Evolutionary conservation across 2,888 invertebrate species (phyloP), one percentile per base, ranked within the genome.

Genomic region (Mechanitis messenoides): DNA sequence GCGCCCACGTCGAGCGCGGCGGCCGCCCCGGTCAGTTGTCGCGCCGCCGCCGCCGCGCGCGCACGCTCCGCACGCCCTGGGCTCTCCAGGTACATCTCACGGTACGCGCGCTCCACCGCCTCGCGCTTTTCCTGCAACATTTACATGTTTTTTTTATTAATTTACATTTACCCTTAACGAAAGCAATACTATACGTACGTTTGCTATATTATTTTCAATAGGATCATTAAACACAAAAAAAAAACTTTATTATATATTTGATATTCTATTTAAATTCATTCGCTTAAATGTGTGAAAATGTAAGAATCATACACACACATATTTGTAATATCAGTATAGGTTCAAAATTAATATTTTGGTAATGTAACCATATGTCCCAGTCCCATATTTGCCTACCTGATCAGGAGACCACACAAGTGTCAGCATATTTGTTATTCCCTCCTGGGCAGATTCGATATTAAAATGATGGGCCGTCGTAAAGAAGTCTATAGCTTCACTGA

Each of bases 401-500:
- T 97, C 97, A n/a, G 93, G 93, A 11, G 94, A 94, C 93, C 95
- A 95, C 61, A 97, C 94, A 55, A 97, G 90, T 59, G 92, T 89
- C 69, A 97, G 80, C 95, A 97, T 96, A 71, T 93, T 92, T 62
- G 92, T 91, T 63, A 97, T 92, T 1, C 96, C 96, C 45, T 85
- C 74, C 69, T 93, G 92, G 3, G 94, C 94, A 58, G 93, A 93
- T 65, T 93, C 92, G n/a, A 96, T 92, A 59, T 94, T 93, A 75
- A 96, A 96, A 68, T 94, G 92, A 74, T 93, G 94, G 0, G 95
- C 95, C 0, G 94, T 92, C 0, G 95, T 95, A 71, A 98, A 95
- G 78, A 98, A 96, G 63, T 96, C 94, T 35, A 98, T 95, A 0
- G 98, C 95, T 80, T 98, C 98, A 59, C 94, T 92, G 12, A 97